These are phyloP conservation scores for Malurus alboscapulatus DNA, from an alignment of 2,113 vertebrate genomes.

Conservation along the genomic window DNA sequence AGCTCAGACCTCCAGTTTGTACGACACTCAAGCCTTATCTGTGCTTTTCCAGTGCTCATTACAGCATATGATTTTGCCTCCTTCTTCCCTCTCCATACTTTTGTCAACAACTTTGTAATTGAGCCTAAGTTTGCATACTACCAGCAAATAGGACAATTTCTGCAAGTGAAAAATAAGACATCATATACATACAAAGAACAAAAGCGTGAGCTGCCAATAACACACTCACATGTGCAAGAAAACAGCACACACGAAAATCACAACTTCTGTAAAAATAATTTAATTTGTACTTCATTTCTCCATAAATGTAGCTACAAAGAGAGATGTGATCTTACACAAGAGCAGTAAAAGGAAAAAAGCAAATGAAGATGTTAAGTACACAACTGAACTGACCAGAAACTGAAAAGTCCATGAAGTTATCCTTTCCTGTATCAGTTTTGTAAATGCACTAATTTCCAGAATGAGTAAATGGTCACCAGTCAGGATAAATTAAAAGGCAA, in stretches of 20 bases:
- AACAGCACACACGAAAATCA: neutral
- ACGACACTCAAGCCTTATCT: neutral
- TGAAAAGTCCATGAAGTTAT: neutral
- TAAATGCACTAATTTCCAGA: neutral
- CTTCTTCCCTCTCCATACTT: neutral
- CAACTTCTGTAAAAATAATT: neutral
- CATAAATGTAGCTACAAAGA: neutral
- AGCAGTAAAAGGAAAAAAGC: neutral
- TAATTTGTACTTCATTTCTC: neutral
- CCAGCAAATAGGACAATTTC: neutral
- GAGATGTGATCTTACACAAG: rapidly evolving
- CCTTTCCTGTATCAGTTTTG: neutral
- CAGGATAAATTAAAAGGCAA: neutral
- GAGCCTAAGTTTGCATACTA: neutral
- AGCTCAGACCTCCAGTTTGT: neutral
- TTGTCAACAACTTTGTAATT: neutral
- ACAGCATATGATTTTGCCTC: neutral
- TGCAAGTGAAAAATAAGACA: neutral
- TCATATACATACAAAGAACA: neutral
- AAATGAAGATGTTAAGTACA: neutral
- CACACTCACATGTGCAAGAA: neutral
- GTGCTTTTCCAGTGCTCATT: neutral
- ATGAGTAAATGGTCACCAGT: neutral
- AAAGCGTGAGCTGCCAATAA: neutral
- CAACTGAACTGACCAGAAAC: neutral